These are phyloP conservation scores for Stenolophus ochropezus DNA, from an alignment of 2,888 invertebrate species.

Conservation along the genomic window DNA sequence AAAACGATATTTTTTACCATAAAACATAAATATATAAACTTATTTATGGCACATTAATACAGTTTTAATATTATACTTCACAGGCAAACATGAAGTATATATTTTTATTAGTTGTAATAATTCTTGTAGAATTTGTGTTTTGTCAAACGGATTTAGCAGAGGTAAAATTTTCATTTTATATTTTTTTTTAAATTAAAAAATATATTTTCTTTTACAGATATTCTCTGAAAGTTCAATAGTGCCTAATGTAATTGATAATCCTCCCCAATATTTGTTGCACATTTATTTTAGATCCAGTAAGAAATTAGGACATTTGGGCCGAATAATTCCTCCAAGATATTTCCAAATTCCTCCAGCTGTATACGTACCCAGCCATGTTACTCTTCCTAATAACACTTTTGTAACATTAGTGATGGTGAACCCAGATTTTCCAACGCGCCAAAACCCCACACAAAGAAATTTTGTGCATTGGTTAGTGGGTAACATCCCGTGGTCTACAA, in stretches of 20 bases:
- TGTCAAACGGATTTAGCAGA: not conserved
- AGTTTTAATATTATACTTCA: not conserved
- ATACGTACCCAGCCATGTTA: not conserved
- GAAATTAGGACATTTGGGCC: not conserved
- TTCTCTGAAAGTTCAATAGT: not conserved
- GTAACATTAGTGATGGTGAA: not conserved
- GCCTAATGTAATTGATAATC: not conserved
- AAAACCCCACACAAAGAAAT: not conserved
- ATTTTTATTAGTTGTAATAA: not conserved
- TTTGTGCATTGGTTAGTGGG: constrained; percentile 3
- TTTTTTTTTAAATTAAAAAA: not conserved
- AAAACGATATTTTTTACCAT: no score
- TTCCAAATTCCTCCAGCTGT: not conserved
- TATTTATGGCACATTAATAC: not conserved
- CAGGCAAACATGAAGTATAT: not conserved
- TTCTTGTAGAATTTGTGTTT: not conserved
- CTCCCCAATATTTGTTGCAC: not conserved
- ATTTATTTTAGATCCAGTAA: not conserved
- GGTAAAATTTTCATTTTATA: not conserved
- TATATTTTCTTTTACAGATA: not conserved
- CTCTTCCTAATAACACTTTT: not conserved
- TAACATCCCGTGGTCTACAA: not conserved
- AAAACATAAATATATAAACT: not conserved
- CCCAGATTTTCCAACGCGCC: not conserved
- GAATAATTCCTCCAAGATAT: not conserved